Evolutionary conservation across 2,797 vertebrate species (phyloP).

Genomic region (Stomatorhinus walkeri): DNA sequence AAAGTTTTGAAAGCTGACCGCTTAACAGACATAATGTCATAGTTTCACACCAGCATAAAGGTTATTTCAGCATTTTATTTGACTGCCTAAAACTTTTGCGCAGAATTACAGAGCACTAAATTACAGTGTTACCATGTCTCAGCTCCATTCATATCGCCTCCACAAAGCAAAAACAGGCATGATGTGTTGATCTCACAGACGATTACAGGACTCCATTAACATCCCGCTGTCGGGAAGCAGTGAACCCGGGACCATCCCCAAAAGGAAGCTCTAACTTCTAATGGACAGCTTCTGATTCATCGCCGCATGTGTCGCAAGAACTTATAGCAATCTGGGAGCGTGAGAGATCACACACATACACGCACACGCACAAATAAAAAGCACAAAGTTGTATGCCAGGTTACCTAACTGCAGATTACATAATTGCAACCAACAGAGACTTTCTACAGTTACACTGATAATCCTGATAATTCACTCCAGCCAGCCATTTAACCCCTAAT

Average conservation of each 20-base stretch:
- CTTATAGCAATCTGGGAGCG: neutral
- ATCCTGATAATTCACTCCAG: constrained; percentile 19
- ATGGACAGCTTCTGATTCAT: neutral
- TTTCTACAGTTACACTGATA: constrained; percentile 15
- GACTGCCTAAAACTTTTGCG: neutral
- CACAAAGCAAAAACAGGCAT: neutral
- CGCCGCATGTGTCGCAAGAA: neutral
- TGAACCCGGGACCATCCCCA: neutral
- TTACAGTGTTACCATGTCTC: neutral
- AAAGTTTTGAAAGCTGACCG: neutral
- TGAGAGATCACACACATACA: neutral
- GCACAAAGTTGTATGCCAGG: neutral
- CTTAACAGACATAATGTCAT: neutral
- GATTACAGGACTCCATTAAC: neutral
- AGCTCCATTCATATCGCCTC: neutral
- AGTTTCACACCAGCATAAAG: neutral
- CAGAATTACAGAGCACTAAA: neutral
- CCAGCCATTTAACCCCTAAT: constrained; percentile 12
- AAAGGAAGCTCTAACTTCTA: neutral
- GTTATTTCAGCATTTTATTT: neutral
- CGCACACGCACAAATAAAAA: neutral
- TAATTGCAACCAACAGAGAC: neutral
- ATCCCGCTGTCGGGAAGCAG: neutral
- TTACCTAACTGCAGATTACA: constrained; percentile 10
- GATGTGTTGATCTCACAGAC: neutral